Evolutionary conservation across 2,797 vertebrate species (phyloP), one percentile per base, ranked within the genome.

Genomic region (Telmatherina bonti): DNA sequence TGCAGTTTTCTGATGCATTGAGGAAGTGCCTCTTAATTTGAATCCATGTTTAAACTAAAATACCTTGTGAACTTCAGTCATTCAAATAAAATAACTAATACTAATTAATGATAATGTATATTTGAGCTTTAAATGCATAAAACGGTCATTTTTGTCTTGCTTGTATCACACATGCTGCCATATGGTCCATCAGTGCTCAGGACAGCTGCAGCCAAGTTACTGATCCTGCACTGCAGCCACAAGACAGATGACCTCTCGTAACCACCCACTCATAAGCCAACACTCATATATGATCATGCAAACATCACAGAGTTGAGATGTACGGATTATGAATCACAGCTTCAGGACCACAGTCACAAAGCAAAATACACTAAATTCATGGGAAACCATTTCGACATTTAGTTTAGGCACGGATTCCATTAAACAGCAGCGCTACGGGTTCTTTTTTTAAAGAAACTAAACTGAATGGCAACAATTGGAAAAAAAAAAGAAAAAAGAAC

Each of bases 201-300:
- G 82, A 72, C 83, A 90, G 87, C 86, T 89, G 82, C 55, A 66
- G 53, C 77, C 71, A 54, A 41, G 74, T 55, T 60, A 75, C 70
- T 78, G 72, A 80, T 72, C 76, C 54, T 73, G 65, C 78, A 26
- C 49, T 51, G 49, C 36, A 54, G 38, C 47, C 36, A 70, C 56
- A 47, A 49, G 54, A 76, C 53, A 79, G 76, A 85, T 78, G 73
- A 76, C 73, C 68, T 70, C 60, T 67, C 13, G n/a, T 38, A 60
- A 18, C 13, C 27, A 30, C 47, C 67, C 63, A 47, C 53, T 61
- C n/a, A 38, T 31, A 56, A 69, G 31, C 24, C 75, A 67, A 67
- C 41, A 57, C 45, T 61, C 7, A 41, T 31, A 55, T 31, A 65
- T 45, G n/a, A 10, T 4, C 7, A 72, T n/a, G 24, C 18, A 73